A percentile compares a stretch with the other conserved stretches of the same genome.
Conservation (phyloP, 2,113 vertebrate genomes). For the Bos taurus region DNA sequence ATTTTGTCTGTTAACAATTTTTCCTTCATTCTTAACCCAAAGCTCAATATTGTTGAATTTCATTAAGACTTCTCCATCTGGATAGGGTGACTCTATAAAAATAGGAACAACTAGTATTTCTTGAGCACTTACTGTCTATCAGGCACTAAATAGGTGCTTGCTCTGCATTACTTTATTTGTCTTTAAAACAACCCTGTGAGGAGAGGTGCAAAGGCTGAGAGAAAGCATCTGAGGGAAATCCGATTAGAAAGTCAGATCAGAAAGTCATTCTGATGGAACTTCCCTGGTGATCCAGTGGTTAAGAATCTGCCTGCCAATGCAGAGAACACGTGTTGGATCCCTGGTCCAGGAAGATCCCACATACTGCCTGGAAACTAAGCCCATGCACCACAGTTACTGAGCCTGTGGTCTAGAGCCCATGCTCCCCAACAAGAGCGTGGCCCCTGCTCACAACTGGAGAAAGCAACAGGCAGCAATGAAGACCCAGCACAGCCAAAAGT, state of each 20-base stretch:
- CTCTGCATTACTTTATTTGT: not conserved
- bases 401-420: too few species aligned
- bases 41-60: not conserved
- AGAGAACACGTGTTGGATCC: not conserved
- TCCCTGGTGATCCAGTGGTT: not conserved
- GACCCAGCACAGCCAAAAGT: not conserved
- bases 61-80: not conserved
- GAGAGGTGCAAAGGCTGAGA: not conserved
- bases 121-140: not conserved
- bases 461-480: not conserved
- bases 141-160: not conserved
- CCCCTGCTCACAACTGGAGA: not conserved
- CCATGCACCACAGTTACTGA: not conserved
- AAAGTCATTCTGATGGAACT: not conserved
- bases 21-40: not conserved
- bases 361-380: not conserved
- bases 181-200: not conserved
- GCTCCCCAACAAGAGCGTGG: not conserved
- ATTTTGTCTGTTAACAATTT: not conserved
- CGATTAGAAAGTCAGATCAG: not conserved
- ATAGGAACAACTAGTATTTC: not conserved
- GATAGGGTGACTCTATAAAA: not conserved
- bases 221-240: not conserved
- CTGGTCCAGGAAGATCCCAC: not conserved
- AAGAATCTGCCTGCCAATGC: not conserved